Conservation (phyloP, 2,113 vertebrate genomes). For the Arvicanthis niloticus region DNA sequence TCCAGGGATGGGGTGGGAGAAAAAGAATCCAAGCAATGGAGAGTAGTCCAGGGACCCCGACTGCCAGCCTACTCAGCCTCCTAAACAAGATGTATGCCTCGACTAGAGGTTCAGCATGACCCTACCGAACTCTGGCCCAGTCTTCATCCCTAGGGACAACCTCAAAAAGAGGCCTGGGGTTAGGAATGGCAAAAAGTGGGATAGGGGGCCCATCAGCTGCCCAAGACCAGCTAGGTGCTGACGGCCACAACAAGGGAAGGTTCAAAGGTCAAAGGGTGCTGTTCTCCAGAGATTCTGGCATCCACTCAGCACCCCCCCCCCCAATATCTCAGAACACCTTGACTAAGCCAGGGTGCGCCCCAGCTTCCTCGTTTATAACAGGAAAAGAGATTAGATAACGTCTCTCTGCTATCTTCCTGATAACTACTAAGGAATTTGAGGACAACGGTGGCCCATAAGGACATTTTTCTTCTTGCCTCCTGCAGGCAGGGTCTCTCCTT, state of each 20-base stretch:
- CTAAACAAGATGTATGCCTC: not conserved
- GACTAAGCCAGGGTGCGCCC: not conserved
- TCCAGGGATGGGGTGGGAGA: not conserved
- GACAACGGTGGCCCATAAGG: not conserved
- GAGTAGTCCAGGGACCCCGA: not conserved
- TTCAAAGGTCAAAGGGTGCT: conserved; percentile 57
- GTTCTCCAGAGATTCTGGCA: not conserved
- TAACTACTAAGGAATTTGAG: conserved; percentile 26
- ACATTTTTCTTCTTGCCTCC: not conserved
- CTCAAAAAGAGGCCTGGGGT: not conserved
- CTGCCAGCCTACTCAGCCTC: not conserved
- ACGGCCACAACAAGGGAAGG: not conserved
- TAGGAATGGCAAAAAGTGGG: not conserved
- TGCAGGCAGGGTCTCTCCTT: not conserved
- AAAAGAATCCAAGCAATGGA: not conserved
- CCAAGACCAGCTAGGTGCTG: not conserved
- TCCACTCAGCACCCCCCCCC: not conserved
- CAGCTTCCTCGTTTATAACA: conserved; percentile 46
- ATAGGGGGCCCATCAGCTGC: not conserved
- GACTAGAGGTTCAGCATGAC: not conserved
- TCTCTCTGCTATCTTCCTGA: not conserved
- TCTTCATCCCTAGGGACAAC: not conserved
- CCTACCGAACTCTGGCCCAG: not conserved
- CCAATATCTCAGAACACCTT: conserved; percentile 30
- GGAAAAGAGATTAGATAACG: conserved; percentile 67